Conservation (phyloP, 2,797 vertebrate species). For the Anguilla pacifica region DNA sequence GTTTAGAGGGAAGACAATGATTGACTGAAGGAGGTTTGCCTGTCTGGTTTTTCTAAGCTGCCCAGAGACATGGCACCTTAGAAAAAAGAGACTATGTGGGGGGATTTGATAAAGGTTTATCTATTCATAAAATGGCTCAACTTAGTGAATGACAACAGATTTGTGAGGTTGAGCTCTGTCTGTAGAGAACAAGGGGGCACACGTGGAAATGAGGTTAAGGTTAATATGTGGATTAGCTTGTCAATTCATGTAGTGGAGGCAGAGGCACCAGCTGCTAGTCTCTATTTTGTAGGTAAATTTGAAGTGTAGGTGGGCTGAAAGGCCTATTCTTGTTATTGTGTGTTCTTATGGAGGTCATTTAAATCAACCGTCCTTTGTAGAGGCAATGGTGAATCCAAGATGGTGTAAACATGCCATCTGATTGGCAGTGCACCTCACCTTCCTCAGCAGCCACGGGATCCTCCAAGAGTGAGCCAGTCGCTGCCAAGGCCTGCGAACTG, state of each 20-base stretch:
- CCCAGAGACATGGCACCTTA: neutral
- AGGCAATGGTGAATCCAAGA: neutral
- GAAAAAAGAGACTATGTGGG: neutral
- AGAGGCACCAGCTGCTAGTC: too few relatives aligned
- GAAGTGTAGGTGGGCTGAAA: too few relatives aligned
- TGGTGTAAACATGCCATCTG: neutral
- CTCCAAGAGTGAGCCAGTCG: constrained; percentile 41
- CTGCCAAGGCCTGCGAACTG: constrained; percentile 41
- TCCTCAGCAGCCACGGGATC: constrained; percentile 56
- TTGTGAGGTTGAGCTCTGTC: neutral
- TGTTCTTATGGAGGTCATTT: neutral
- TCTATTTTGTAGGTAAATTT: too few relatives aligned
- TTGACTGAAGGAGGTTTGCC: neutral
- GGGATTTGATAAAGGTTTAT: neutral
- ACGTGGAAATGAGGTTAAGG: too few relatives aligned
- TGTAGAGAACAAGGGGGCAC: neutral
- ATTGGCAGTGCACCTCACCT: constrained; percentile 53
- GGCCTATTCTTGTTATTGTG: too few relatives aligned
- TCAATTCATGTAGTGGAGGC: too few relatives aligned
- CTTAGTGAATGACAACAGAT: neutral
- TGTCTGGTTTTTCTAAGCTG: neutral
- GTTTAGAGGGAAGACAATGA: neutral
- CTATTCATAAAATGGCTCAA: neutral
- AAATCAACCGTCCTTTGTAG: neutral
- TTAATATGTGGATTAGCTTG: too few relatives aligned